Evolutionary conservation across 2,113 vertebrate species (phyloP).

Genomic region (Apaloderma vittatum): DNA sequence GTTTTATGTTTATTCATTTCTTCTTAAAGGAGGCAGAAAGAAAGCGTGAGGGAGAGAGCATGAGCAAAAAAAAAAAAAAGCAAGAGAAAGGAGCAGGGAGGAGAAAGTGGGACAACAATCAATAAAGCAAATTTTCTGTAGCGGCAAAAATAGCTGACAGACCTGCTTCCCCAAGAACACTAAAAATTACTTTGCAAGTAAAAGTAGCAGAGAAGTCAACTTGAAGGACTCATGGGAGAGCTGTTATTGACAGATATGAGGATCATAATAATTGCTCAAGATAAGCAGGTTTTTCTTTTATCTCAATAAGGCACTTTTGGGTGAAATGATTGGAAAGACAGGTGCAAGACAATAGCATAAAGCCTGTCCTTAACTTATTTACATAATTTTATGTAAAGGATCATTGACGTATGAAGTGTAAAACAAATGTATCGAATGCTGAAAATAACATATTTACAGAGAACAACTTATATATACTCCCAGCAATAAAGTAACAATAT

Average conservation of each 20-base stretch:
- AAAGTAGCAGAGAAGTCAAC: slow-evolving; percentile 13
- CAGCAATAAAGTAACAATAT: neutral
- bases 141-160: slow-evolving; percentile 52
- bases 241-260: slow-evolving; percentile 35
- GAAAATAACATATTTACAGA: slow-evolving; percentile 39
- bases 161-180: slow-evolving; percentile 43
- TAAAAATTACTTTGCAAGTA: slow-evolving; percentile 42
- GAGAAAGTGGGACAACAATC: neutral
- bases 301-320: slow-evolving; percentile 42
- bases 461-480: neutral
- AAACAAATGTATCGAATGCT: slow-evolving; percentile 35
- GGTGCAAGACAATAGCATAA: slow-evolving; percentile 44
- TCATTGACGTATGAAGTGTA: slow-evolving; percentile 22
- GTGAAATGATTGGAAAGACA: slow-evolving; percentile 45
- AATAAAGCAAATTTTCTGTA: slow-evolving; percentile 38
- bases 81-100: neutral
- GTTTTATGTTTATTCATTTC: neutral
- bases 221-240: slow-evolving; percentile 11
- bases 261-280: slow-evolving; percentile 30
- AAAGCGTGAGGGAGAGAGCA: neutral
- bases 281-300: slow-evolving; percentile 63
- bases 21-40: neutral
- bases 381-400: slow-evolving; percentile 61
- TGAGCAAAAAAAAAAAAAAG: neutral
- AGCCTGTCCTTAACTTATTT: slow-evolving; percentile 50